Conservation (phyloP, 2,797 vertebrate species). For the Eulemur mongoz region DNA sequence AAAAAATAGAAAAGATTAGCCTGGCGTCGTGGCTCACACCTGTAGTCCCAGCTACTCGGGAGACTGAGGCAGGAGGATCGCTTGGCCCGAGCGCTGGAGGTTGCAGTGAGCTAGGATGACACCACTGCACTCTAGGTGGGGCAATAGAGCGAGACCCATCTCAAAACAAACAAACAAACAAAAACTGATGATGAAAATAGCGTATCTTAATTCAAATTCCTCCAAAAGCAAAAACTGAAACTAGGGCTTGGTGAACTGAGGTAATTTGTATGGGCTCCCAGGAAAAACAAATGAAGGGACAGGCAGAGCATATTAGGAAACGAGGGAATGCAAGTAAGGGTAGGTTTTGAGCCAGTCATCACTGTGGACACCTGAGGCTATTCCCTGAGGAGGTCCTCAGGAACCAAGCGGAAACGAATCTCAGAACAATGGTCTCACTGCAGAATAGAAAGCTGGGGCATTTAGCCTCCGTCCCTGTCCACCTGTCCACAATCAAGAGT, state of each 20-base stretch:
- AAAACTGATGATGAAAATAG: neutral
- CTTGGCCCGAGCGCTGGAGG: neutral
- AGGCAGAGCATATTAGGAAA: neutral
- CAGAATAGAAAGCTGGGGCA: neutral
- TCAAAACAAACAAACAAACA: neutral
- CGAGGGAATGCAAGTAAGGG: neutral
- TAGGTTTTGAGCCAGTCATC: neutral
- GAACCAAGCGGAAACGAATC: neutral
- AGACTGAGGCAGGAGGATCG: neutral
- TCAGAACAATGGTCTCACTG: neutral
- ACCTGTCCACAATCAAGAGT: neutral
- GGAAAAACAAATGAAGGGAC: neutral
- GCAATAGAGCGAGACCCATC: neutral
- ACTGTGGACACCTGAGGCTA: neutral
- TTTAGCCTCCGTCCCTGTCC: neutral
- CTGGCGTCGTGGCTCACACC: neutral
- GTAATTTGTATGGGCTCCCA: neutral
- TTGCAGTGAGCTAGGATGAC: neutral
- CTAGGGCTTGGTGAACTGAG: neutral
- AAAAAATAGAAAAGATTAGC: neutral
- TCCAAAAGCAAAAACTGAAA: slow-evolving; percentile 12
- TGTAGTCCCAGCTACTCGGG: neutral
- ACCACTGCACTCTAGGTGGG: neutral
- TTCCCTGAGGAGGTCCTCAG: neutral
- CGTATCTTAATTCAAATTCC: neutral